Percentiles rank a stretch among this genome's conserved stretches.
Conservation (phyloP, 2,888 invertebrate genomes). For the Leptinotarsa tumamoca region DNA sequence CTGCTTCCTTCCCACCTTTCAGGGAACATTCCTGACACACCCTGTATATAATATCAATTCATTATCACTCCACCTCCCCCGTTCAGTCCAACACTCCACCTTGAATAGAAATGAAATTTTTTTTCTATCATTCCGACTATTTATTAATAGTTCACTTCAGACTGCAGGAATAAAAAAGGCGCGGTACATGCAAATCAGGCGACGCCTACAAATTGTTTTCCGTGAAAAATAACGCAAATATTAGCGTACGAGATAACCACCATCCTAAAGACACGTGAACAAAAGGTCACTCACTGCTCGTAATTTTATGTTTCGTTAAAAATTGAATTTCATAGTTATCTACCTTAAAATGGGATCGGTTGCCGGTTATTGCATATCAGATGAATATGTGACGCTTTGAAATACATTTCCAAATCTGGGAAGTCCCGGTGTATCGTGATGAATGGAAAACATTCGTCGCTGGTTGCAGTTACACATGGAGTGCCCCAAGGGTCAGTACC, state of each 20-base stretch:
- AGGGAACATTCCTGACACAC: too few species aligned
- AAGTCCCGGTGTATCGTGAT: not conserved
- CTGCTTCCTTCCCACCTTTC: too few species aligned
- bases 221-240: constrained; percentile 26
- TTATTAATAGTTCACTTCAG: not conserved
- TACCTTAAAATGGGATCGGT: constrained; percentile 15
- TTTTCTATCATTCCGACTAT: not conserved
- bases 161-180: constrained; percentile 24
- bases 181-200: constrained; percentile 37
- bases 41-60: too few species aligned
- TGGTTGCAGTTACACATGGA: too few species aligned
- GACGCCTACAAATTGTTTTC: constrained; percentile 38
- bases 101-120: not conserved
- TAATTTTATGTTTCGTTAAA: constrained; percentile 5
- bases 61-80: not conserved
- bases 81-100: not conserved
- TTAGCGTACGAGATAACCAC: constrained; percentile 5
- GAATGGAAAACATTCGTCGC: not conserved
- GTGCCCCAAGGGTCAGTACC: too few species aligned
- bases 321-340: constrained; percentile 19
- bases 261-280: constrained; percentile 20
- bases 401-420: not conserved
- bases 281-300: constrained; percentile 8
- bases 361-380: not conserved
- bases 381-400: not conserved